phyloP scores from a whole-genome alignment of 2,797 vertebrate genomes.

The Mus minutoides region DNA sequence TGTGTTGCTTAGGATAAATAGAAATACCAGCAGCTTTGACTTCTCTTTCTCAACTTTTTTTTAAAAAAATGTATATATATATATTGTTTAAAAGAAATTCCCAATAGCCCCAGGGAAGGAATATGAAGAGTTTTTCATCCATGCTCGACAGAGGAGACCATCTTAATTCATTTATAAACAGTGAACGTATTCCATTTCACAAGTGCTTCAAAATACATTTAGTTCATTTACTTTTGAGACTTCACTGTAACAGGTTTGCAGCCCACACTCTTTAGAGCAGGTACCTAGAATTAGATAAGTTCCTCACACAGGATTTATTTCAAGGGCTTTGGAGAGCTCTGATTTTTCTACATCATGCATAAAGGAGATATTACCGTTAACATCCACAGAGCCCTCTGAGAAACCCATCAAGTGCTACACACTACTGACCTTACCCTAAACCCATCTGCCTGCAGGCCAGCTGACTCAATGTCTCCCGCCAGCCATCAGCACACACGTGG shows the following conservation, averaged over 20 bases:
- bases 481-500: constrained; percentile 94
- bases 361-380: constrained; percentile 30
- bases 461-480: constrained; percentile 91
- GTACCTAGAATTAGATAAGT: constrained; percentile 41
- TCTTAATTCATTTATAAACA: constrained; percentile 58
- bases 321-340: neutral
- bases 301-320: constrained; percentile 44
- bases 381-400: constrained; percentile 58
- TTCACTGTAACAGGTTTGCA: constrained; percentile 23
- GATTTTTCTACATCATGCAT: neutral
- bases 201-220: constrained; percentile 56
- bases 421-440: constrained; percentile 98
- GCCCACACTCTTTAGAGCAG: constrained; percentile 45
- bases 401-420: constrained; percentile 86
- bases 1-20: constrained; percentile 21
- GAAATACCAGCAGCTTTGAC: constrained; percentile 24
- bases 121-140: neutral
- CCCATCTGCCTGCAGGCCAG: constrained; percentile 95
- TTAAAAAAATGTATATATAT: neutral
- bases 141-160: neutral
- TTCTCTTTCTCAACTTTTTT: constrained; percentile 25
- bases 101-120: neutral
- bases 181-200: constrained; percentile 53
- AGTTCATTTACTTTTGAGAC: constrained; percentile 61
- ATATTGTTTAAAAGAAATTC: constrained; percentile 50